Evolutionary conservation across 2,888 invertebrate genomes (phyloP).

Genomic region (Trissolcus japonicus): DNA sequence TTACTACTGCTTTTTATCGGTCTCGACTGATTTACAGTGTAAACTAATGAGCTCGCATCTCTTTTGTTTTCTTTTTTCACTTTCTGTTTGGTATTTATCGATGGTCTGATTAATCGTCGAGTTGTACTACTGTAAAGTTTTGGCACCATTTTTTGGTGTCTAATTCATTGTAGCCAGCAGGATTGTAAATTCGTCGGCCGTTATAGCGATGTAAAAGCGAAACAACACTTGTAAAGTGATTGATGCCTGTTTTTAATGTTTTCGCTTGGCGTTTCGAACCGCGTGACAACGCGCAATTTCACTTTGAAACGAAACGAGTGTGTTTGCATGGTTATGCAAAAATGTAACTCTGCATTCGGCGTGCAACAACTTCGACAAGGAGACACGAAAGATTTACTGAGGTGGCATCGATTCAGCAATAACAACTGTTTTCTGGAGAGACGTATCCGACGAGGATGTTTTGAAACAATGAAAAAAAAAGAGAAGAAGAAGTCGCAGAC

Average conservation of each 20-base stretch:
- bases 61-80: no score
- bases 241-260: constrained; percentile 46
- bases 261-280: constrained; percentile 13
- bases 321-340: constrained; percentile 45
- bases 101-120: constrained; percentile 1
- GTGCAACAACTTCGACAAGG: constrained; percentile 39
- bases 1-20: no score
- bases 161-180: not conserved
- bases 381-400: constrained; percentile 51
- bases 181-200: not conserved
- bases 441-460: constrained; percentile 55
- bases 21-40: no score
- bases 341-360: constrained; percentile 44
- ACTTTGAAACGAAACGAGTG: constrained; percentile 26
- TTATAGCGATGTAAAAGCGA: not conserved
- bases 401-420: constrained; percentile 62
- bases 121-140: constrained; percentile 1
- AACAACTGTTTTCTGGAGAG: constrained; percentile 63
- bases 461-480: constrained; percentile 52
- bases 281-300: constrained; percentile 35
- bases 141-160: not conserved
- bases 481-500: constrained; percentile 25
- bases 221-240: constrained; percentile 26
- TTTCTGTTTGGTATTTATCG: not conserved
- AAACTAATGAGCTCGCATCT: no score